Evolutionary conservation across 1,140 invertebrate species (phyloP).

Genomic region (Bombus cullumanus): DNA sequence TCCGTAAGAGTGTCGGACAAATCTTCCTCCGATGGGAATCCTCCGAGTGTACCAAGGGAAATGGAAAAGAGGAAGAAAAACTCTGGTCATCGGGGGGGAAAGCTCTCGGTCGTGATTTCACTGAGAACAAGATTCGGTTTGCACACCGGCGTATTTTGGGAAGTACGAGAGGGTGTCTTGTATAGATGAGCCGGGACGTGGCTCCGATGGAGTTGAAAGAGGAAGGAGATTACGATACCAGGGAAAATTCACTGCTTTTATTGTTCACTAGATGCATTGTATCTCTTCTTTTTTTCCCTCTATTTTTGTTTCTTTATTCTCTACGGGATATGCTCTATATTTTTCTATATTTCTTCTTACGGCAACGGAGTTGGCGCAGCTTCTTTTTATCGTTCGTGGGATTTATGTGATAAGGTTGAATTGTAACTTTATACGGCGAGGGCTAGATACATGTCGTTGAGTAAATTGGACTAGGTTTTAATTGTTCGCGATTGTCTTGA

Average conservation of each 20-base stretch:
- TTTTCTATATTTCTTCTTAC: neutral
- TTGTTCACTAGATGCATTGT: neutral
- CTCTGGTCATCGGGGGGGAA: neutral
- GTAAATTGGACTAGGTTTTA: too few relatives aligned
- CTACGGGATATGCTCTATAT: neutral
- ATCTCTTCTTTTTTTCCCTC: neutral
- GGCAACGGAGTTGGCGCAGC: neutral
- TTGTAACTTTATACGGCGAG: neutral
- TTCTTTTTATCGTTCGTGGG: neutral
- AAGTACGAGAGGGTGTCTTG: neutral
- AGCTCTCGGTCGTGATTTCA: neutral
- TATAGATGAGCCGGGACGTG: neutral
- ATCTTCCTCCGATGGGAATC: slow-evolving; percentile 1
- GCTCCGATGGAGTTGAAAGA: neutral
- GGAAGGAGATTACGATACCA: neutral
- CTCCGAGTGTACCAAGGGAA: neutral
- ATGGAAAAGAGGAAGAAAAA: neutral
- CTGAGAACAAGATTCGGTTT: neutral
- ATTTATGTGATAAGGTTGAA: neutral
- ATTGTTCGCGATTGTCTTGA: too few relatives aligned
- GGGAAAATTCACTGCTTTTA: neutral
- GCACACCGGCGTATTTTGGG: neutral
- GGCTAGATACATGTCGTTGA: neutral
- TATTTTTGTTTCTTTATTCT: neutral
- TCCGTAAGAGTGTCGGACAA: slow-evolving; percentile 13